Evolutionary conservation across 2,888 invertebrate species (phyloP).

Genomic region (Agrotis exclamationis): DNA sequence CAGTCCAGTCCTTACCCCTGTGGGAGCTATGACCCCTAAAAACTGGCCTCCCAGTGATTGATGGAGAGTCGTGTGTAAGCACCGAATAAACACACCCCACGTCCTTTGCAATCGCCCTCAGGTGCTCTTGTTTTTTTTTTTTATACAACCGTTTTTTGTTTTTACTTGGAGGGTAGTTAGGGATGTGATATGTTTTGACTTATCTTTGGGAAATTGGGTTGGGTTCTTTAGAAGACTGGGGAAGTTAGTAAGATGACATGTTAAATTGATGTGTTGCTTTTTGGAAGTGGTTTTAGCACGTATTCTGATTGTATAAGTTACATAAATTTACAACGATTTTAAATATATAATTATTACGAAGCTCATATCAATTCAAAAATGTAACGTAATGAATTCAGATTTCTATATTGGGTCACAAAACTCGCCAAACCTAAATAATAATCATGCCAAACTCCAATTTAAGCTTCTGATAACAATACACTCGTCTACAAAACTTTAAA

Average conservation of each 20-base stretch:
- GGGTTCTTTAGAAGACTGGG: conserved; percentile 8
- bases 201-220: conserved; percentile 17
- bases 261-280: not conserved
- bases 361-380: too few relatives aligned
- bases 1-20: conserved; percentile 70
- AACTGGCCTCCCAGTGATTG: conserved; percentile 85
- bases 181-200: conserved; percentile 39
- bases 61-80: conserved; percentile 83
- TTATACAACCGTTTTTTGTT: conserved; percentile 63
- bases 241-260: not conserved
- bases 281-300: not conserved
- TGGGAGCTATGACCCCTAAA: conserved; percentile 84
- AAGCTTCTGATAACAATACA: conserved; percentile 7
- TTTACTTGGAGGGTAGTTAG: conserved; percentile 29
- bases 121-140: conserved; percentile 80
- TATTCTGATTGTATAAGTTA: not conserved
- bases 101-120: conserved; percentile 80
- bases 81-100: conserved; percentile 84
- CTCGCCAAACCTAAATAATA: too few relatives aligned
- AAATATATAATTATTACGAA: too few relatives aligned
- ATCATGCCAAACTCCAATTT: not conserved
- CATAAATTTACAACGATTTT: not conserved
- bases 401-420: too few relatives aligned
- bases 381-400: too few relatives aligned
- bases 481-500: conserved; percentile 10